Base-by-base conservation (phyloP, 2,113 vertebrate species). In the Numida meleagris region DNA sequence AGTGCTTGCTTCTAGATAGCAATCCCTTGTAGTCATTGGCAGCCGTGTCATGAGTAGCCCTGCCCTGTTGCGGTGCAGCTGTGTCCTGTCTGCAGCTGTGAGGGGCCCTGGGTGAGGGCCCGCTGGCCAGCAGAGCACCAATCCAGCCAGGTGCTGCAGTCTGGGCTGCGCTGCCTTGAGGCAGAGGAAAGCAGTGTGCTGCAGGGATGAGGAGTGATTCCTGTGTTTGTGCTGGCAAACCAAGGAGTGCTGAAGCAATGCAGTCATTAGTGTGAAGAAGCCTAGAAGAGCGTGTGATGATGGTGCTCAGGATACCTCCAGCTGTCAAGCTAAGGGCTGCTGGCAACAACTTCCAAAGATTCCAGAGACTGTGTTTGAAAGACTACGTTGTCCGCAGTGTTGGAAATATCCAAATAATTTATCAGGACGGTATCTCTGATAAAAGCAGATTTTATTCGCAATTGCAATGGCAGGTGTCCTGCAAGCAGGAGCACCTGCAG, bases 211-310 rank as follows among this genome's bases (percentile, higher is more conserved):
- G 55, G 27, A 36, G 25, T 1, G 8, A 34, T 34, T 48, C 10
- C 14, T 57, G 33, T 5, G 53, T 6, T n/a, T 33, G 29, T 7
- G 3, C 8, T 36, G 0, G 0, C 46, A 73, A 25, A 7, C 14
- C 33, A 12, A 38, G 31, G 14, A 15, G 6, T 50, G 33, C 15
- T 57, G 40, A 11, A 23, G 12, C 48, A 45, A 8, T 14, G 20
- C 14, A 61, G 13, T 6, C 18, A 6, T 5, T 20, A 12, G 6
- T 25, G 48, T 45, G 65, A 82, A 57, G 12, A 40, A 77, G 18
- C 31, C 2, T 33, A 33, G 51, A 81, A 38, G 27, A 55, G 21
- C 1, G 6, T 14, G 62, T 31, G 13, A 6, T 36, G 58, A 6
- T 51, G 21, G 13, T 57, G 24, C 33, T 89, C 34, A 50, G 42